Evolutionary conservation across 2,113 vertebrate genomes (phyloP), one percentile per base, ranked within the genome.

Genomic region (Recurvirostra avosetta): DNA sequence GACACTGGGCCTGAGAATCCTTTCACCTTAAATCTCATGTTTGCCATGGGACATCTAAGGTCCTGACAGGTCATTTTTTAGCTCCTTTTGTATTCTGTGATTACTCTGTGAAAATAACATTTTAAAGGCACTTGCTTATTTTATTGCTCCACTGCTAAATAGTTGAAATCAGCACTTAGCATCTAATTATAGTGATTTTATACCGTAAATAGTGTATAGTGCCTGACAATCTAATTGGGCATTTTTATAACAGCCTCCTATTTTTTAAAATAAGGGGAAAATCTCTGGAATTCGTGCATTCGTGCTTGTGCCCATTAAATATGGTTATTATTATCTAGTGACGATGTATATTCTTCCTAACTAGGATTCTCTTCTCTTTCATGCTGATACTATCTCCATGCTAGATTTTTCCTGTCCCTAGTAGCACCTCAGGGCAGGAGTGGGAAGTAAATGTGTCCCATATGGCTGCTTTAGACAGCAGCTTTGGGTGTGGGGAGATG

Each of bases 171-270:
- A 73, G 55, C 45, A 85, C 40, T 79, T 92, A 82, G 45, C 12
- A n/a, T 78, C 91, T 92, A 90, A 92, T 97, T 85, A 75, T 62
- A 79, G 84, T 89, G 40, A 58, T 91, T 95, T 96, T 92, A 29
- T 26, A 22, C 66, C 21, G 87, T 90, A 70, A 94, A 91, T 95
- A 65, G 67, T 88, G 26, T 79, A 4, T 21, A 70, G 14, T 55
- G 25, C 38, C 80, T 87, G 56, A 55, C 36, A 27, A 50, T 80
- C 38, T 88, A 97, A 91, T 96, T 92, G 47, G 55, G 20, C 50
- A 76, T 70, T 91, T 92, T 91, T 79, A 50, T 95, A 91, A 92
- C 68, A 95, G 83, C 38, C 14, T 29, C 11, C 8, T 74, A 30
- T 76, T 85, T 92, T 73, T 59, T 40, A 38, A 92, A 94, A 66